Percentiles rank a stretch among this genome's conserved stretches.
Evolutionary conservation across 2,113 vertebrate genomes (phyloP).

Genomic region (Sprattus sprattus): DNA sequence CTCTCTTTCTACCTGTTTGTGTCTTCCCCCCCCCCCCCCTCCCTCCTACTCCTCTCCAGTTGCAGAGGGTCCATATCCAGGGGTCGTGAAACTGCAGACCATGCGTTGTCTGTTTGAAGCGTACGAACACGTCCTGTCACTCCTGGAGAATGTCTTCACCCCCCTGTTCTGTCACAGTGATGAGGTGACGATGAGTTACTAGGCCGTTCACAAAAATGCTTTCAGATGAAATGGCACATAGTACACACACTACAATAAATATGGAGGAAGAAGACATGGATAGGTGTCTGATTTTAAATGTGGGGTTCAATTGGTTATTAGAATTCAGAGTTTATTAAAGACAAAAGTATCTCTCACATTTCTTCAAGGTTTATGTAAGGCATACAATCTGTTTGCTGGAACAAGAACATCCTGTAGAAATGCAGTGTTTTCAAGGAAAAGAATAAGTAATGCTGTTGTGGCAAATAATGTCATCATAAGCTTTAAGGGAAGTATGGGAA

Average conservation of each 20-base stretch:
- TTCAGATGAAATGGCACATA: too few relatives aligned
- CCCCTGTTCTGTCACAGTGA: conserved; percentile 98
- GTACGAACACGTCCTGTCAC: conserved; percentile 91
- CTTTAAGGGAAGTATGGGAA: too few relatives aligned
- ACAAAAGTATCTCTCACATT: too few relatives aligned
- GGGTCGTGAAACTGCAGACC: conserved; percentile 91
- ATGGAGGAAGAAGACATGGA: neutral
- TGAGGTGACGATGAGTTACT: conserved; percentile 79
- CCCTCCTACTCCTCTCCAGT: conserved; percentile 68
- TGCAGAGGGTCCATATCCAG: conserved; percentile 78
- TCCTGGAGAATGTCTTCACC: conserved; percentile 92
- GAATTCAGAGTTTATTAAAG: too few relatives aligned
- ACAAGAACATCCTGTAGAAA: too few relatives aligned
- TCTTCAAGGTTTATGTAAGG: too few relatives aligned
- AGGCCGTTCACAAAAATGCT: too few relatives aligned
- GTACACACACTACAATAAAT: neutral
- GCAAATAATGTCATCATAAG: too few relatives aligned
- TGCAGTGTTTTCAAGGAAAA: too few relatives aligned
- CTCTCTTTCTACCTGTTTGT: neutral
- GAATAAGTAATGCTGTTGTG: too few relatives aligned
- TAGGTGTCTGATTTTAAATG: neutral
- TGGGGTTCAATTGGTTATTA: too few relatives aligned
- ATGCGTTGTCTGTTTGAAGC: conserved; percentile 93
- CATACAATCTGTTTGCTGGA: too few relatives aligned
- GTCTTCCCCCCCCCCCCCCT: neutral